A percentile compares a stretch with the other conserved stretches of the same genome.
Conservation (phyloP, 2,113 vertebrate species). For the Ploceus nigricollis region DNA sequence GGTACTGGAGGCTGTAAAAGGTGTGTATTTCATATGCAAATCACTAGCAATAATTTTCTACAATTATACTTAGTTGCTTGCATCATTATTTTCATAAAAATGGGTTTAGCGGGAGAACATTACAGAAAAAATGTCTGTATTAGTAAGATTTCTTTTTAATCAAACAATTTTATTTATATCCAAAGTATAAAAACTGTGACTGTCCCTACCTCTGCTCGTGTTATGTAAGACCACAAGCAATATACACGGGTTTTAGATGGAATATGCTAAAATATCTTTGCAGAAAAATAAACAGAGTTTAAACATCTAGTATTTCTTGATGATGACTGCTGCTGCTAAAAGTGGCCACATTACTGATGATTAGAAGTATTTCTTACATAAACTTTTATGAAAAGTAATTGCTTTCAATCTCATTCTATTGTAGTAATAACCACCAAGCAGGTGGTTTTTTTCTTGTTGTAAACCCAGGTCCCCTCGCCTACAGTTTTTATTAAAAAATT, state of each 20-base stretch:
- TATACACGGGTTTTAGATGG: neutral
- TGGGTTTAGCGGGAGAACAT: constrained; percentile 23
- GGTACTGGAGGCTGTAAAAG: constrained; percentile 67
- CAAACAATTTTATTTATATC: neutral
- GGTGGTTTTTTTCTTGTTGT: neutral
- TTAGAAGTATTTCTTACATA: neutral
- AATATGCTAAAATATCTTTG: neutral
- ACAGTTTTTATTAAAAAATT: neutral
- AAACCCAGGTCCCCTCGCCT: neutral
- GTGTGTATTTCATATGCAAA: constrained; percentile 75
- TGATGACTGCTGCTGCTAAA: neutral
- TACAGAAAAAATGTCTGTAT: constrained; percentile 14
- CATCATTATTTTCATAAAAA: constrained; percentile 63
- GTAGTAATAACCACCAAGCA: neutral
- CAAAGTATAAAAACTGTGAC: neutral
- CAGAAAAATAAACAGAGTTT: neutral
- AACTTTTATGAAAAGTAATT: neutral
- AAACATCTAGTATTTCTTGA: neutral
- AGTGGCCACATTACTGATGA: neutral
- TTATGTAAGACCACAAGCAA: neutral
- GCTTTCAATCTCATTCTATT: neutral
- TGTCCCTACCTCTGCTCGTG: neutral
- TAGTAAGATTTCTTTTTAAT: constrained; percentile 28
- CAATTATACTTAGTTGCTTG: constrained; percentile 62
- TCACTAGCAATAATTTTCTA: constrained; percentile 63